Evolutionary conservation across 1,140 invertebrate species (phyloP).

Genomic region (Lucilia sericata): DNA sequence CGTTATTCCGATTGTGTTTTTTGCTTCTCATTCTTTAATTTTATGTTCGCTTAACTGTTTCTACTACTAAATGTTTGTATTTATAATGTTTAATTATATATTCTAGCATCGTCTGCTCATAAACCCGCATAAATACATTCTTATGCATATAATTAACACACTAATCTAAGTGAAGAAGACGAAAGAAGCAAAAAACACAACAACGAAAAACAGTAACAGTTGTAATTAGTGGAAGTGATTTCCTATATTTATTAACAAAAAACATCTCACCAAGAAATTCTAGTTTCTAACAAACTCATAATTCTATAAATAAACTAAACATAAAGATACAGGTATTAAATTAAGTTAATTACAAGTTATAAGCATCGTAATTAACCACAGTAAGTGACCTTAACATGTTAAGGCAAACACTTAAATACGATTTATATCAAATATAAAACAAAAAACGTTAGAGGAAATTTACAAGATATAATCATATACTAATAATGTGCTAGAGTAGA

Average conservation of each 20-base stretch:
- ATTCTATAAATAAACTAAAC: background rate
- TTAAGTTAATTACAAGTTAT: conserved; percentile 11
- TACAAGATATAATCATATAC: too few species aligned
- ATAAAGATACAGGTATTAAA: background rate
- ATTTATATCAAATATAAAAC: background rate
- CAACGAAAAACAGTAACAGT: background rate
- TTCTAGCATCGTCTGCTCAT: conserved; percentile 1
- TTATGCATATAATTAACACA: conserved; percentile 20
- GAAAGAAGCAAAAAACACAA: too few species aligned
- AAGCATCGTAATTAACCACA: background rate
- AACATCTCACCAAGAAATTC: background rate
- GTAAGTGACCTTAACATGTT: conserved; percentile 20
- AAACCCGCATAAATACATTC: background rate
- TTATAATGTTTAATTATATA: background rate
- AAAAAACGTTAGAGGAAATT: background rate
- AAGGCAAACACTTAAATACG: background rate
- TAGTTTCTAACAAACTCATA: background rate
- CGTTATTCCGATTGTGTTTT: too few species aligned
- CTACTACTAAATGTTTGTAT: background rate
- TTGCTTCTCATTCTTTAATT: too few species aligned
- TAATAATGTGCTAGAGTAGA: too few species aligned
- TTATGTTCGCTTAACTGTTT: too few species aligned
- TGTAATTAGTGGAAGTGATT: conserved; percentile 3
- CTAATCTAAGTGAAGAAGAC: background rate
- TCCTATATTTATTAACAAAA: background rate